Conservation (phyloP, 2,797 vertebrate genomes). For the Serranus cabrilla region DNA sequence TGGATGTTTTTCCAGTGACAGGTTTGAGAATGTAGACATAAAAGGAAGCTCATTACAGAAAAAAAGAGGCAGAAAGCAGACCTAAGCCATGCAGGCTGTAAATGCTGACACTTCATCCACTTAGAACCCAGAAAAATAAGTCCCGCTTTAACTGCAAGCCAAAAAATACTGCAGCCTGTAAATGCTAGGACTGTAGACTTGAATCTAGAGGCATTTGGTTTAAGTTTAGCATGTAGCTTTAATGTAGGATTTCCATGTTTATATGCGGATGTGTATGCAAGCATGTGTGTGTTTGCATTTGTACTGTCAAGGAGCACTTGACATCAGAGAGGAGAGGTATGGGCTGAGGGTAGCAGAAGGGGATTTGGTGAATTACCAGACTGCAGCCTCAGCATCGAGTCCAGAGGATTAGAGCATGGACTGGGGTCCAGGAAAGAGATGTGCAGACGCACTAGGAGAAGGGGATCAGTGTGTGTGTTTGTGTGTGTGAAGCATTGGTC, state of each 20-base stretch:
- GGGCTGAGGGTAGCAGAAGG: constrained; percentile 68
- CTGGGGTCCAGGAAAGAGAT: constrained; percentile 70
- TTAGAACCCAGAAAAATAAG: constrained; percentile 19
- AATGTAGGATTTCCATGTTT: constrained; percentile 9
- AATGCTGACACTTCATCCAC: constrained; percentile 41
- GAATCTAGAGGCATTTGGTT: not conserved
- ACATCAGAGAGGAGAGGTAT: constrained; percentile 72
- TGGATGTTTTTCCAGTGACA: constrained; percentile 51
- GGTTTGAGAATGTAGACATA: constrained; percentile 41
- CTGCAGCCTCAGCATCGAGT: constrained; percentile 82
- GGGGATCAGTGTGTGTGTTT: constrained; percentile 55
- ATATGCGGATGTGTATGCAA: constrained; percentile 2
- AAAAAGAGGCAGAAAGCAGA: constrained; percentile 27
- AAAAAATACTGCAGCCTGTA: not conserved
- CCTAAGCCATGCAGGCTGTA: constrained; percentile 26
- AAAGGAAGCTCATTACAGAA: constrained; percentile 42
- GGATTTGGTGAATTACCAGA: constrained; percentile 83
- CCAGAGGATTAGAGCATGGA: constrained; percentile 77
- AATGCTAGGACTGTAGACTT: not conserved
- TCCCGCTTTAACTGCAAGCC: constrained; percentile 3
- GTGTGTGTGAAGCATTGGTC: constrained; percentile 48
- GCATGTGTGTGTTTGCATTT: constrained; percentile 30
- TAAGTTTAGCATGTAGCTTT: not conserved
- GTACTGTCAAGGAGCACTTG: constrained; percentile 72
- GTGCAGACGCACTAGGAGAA: constrained; percentile 66